A percentile compares a stretch with the other conserved stretches of the same genome.
These are phyloP conservation scores for Morelia viridis DNA, from an alignment of 2,797 vertebrate species.

Conservation along the genomic window DNA sequence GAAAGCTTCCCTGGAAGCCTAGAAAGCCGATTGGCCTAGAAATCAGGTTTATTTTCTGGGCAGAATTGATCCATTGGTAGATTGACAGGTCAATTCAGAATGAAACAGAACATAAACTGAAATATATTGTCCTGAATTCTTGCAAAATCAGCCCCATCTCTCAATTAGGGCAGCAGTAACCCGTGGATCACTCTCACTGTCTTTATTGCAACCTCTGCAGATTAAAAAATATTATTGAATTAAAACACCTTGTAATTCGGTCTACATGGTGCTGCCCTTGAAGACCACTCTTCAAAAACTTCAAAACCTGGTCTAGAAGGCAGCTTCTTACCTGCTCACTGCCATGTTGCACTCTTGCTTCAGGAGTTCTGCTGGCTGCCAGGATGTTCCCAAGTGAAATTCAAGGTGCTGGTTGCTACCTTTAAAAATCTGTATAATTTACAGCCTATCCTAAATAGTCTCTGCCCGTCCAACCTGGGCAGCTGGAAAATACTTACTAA, in stretches of 20 bases:
- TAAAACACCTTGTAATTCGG: background rate
- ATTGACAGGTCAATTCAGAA: background rate
- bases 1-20: background rate
- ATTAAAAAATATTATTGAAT: background rate
- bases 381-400: background rate
- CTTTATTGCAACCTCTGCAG: background rate
- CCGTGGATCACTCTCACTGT: no score
- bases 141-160: background rate
- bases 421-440: background rate
- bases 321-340: background rate
- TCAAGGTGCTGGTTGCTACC: background rate
- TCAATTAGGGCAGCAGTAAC: background rate
- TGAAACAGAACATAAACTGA: background rate
- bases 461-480: background rate
- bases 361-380: background rate
- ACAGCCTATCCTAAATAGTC: background rate
- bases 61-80: background rate
- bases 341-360: background rate
- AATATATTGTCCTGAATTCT: background rate
- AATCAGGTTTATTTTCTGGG: background rate
- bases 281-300: background rate
- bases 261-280: background rate
- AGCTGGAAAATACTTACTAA: background rate
- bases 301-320: background rate
- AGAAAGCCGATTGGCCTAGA: background rate